Base-by-base conservation (phyloP, 2,113 vertebrate genomes). In the Eurypyga helias region DNA sequence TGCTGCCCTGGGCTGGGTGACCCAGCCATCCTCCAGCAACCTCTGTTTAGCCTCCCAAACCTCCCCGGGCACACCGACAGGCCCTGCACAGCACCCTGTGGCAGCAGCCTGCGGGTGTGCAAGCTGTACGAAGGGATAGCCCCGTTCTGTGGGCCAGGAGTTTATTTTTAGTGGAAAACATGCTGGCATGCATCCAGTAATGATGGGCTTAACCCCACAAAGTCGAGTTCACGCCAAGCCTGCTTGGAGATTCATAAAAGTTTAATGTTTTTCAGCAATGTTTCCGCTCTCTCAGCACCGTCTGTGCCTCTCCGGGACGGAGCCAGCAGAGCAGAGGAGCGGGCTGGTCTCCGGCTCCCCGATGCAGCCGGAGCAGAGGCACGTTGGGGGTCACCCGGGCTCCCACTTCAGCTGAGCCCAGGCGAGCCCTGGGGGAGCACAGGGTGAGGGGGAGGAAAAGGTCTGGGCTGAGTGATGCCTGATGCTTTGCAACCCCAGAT, bases 21-120 rank as follows among this genome's bases (percentile, higher is more conserved):
- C 21, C 71, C 16, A 10, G 7, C 8, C 2, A 0, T 25, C 21
- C 10, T 77, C 62, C 33, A 8, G 7, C 34, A 45, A 24, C 18
- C 26, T 33, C 46, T 1, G 1, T 8, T 34, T 55, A 38, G 62
- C 26, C 45, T 55, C 41, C 38, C 24, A 7, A 7, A 11, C 2
- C 8, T n/a, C 57, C 58, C n/a, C 0, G 0, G 29, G 54, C 20
- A 20, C 0, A 1, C 10, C 2, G 0, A 11, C 9, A 51, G 23
- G 20, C 12, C 43, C 2, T 0, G 0, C 58, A 6, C 3, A 1
- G 31, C 13, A 29, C 17, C 58, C 48, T 29, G 2, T 0, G 1
- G 33, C 79, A 43, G 58, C 0, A 0, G 0, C 0, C 51, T 7
- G 6, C 0, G 1, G 33, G 9, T 41, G 10, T 34, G 7, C 1